Evolutionary conservation across 2,113 vertebrate genomes (phyloP).

Genomic region (Aplodontia rufa): DNA sequence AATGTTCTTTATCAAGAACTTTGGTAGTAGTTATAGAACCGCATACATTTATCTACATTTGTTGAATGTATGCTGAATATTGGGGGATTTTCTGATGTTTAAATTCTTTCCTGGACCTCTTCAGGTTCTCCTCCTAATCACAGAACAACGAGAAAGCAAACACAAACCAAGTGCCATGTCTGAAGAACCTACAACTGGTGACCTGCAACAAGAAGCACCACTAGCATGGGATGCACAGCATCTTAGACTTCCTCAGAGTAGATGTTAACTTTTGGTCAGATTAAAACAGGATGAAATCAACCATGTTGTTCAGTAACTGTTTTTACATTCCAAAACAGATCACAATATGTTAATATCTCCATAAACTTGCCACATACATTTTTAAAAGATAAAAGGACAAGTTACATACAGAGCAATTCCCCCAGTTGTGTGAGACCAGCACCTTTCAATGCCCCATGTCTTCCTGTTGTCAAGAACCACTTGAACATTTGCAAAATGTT

Average conservation of each 20-base stretch:
- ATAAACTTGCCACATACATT: not conserved
- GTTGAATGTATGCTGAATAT: no score
- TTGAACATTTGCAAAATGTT: not conserved
- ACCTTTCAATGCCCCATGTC: not conserved
- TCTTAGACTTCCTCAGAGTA: not conserved
- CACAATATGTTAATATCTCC: not conserved
- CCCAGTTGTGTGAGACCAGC: not conserved
- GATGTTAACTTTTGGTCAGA: slow-evolving; percentile 1
- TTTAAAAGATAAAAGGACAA: not conserved
- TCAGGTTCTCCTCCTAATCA: not conserved
- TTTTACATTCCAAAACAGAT: slow-evolving; percentile 23
- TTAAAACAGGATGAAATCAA: not conserved
- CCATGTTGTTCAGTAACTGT: not conserved
- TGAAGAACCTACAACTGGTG: not conserved
- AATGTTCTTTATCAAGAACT: no score
- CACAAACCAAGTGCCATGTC: not conserved
- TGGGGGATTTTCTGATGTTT: not conserved
- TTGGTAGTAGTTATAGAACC: no score
- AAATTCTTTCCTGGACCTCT: not conserved
- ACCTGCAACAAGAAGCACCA: not conserved
- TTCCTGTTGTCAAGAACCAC: not conserved
- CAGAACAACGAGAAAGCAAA: not conserved
- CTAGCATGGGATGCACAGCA: not conserved
- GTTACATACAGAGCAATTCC: not conserved
- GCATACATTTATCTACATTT: no score